Evolutionary conservation across 2,113 vertebrate species (phyloP).

Genomic region (Ranitomeya variabilis): DNA sequence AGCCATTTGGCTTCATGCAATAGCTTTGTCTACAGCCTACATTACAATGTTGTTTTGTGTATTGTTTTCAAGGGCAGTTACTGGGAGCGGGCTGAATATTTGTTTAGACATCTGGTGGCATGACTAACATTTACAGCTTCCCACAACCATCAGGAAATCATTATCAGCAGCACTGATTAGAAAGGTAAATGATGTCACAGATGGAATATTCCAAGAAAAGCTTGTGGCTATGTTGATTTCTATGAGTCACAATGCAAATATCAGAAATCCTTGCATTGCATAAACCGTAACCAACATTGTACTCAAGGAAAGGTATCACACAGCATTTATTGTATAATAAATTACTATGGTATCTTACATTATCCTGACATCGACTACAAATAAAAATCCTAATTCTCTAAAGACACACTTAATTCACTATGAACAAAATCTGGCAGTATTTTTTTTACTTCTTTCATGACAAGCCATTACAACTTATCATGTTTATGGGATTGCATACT

Average conservation of each 20-base stretch:
- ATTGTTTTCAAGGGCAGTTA: constrained; percentile 16
- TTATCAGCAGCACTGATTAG: constrained; percentile 33
- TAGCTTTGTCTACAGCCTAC: neutral
- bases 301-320: neutral
- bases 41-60: neutral
- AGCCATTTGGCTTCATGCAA: neutral
- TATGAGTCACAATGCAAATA: constrained; percentile 33
- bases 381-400: neutral
- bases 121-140: constrained; percentile 52
- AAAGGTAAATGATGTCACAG: constrained; percentile 45
- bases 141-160: constrained; percentile 41
- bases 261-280: neutral
- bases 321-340: neutral
- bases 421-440: neutral
- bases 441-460: neutral
- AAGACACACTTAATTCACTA: neutral
- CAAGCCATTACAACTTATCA: neutral
- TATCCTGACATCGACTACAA: neutral
- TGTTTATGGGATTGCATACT: neutral
- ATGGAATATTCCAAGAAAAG: constrained; percentile 32
- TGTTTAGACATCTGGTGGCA: constrained; percentile 45
- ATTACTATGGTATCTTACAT: neutral
- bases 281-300: neutral
- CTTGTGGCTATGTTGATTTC: constrained; percentile 43
- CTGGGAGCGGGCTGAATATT: constrained; percentile 19